Percentiles rank a stretch among this genome's conserved stretches.
These are phyloP conservation scores for Ypsolopha scabrella DNA, from an alignment of 2,888 invertebrate species.

Conservation along the genomic window DNA sequence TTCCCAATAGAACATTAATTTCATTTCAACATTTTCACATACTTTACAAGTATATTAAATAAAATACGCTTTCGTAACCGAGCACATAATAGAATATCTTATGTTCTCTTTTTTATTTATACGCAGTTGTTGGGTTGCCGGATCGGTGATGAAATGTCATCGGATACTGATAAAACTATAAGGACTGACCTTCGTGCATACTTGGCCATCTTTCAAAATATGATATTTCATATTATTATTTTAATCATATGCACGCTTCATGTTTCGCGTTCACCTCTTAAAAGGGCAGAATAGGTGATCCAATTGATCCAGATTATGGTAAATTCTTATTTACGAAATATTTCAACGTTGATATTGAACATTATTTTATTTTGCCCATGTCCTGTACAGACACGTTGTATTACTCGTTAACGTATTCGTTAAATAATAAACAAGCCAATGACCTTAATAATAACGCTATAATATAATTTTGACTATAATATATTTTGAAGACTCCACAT, in stretches of 20 bases:
- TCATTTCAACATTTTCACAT: background rate
- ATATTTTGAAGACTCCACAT: too few relatives aligned
- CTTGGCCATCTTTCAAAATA: constrained; percentile 23
- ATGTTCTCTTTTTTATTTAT: background rate
- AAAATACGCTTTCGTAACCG: constrained; percentile 17
- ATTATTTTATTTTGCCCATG: too few relatives aligned
- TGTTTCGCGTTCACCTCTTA: background rate
- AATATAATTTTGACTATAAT: too few relatives aligned
- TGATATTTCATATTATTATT: constrained; percentile 6
- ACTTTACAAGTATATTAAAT: background rate
- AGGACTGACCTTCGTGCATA: constrained; percentile 25
- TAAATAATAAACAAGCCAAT: too few relatives aligned
- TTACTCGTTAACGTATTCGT: too few relatives aligned
- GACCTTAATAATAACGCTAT: too few relatives aligned
- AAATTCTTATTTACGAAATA: too few relatives aligned
- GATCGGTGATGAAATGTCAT: constrained; percentile 15
- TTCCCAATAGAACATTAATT: background rate
- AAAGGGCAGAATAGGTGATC: too few relatives aligned
- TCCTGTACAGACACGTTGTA: too few relatives aligned
- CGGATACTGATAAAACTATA: constrained; percentile 18
- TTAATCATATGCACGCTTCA: constrained; percentile 6
- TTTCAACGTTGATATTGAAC: too few relatives aligned
- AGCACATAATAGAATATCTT: constrained; percentile 13
- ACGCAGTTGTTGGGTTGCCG: constrained; percentile 1
- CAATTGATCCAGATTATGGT: too few relatives aligned